Evolutionary conservation across 2,797 vertebrate species (phyloP).

Genomic region (Rhinoraja longicauda): DNA sequence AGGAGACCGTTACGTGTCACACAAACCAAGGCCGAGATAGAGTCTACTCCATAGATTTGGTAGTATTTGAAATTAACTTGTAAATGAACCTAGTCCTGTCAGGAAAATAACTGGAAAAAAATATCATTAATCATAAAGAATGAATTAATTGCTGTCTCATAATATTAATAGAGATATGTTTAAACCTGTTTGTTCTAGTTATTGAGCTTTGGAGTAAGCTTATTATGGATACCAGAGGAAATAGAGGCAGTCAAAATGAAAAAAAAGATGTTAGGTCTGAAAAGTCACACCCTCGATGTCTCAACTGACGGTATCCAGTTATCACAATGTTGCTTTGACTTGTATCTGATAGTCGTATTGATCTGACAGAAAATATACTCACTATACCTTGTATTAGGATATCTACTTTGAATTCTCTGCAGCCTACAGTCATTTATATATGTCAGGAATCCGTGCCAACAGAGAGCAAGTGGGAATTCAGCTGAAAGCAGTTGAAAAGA

Average conservation of each 20-base stretch:
- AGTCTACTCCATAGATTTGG: background rate
- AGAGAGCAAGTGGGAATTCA: background rate
- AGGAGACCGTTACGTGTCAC: background rate
- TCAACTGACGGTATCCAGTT: slow-evolving; percentile 21
- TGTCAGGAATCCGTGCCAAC: slow-evolving; percentile 1
- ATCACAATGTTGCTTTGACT: slow-evolving; percentile 34
- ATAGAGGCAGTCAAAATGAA: background rate
- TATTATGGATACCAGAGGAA: background rate
- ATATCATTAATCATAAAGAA: background rate
- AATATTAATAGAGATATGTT: background rate
- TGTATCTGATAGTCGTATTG: slow-evolving; percentile 16
- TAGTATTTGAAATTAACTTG: background rate
- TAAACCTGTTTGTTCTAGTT: background rate
- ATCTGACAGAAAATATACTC: slow-evolving; percentile 22
- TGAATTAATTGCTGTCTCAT: background rate
- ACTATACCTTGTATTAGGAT: slow-evolving; percentile 17
- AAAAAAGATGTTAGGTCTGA: background rate
- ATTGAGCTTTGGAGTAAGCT: background rate
- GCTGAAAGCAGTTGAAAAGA: background rate
- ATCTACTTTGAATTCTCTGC: slow-evolving; percentile 27
- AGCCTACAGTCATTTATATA: slow-evolving; percentile 19
- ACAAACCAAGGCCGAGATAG: background rate
- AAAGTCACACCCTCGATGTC: background rate
- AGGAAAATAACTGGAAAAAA: background rate
- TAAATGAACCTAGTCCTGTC: background rate